phyloP scores from a whole-genome alignment of 2,888 invertebrate species.

The Torymus auratus region DNA sequence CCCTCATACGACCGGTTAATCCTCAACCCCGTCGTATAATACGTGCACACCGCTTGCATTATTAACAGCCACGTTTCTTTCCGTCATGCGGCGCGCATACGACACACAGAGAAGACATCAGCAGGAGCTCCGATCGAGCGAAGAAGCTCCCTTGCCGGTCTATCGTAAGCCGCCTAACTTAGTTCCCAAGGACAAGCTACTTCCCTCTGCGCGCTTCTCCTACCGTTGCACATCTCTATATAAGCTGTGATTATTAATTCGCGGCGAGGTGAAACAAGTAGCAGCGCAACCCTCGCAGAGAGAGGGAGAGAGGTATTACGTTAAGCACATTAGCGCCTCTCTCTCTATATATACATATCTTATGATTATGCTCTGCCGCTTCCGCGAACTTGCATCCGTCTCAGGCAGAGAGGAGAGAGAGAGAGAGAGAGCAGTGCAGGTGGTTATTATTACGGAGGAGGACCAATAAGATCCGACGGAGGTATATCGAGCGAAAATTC shows the following conservation, averaged over 20 bases:
- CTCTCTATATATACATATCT: constrained; percentile 50
- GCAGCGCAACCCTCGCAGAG: not conserved
- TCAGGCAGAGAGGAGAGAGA: not conserved
- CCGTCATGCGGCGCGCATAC: no score
- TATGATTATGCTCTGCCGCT: constrained; percentile 27
- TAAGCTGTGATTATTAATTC: constrained; percentile 50
- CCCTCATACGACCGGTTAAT: no score
- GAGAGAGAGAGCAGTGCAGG: not conserved
- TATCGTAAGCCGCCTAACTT: constrained; percentile 12
- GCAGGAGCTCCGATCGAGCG: no score
- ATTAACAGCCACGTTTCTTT: no score
- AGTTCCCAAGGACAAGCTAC: constrained; percentile 25
- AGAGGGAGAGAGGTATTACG: constrained; percentile 60
- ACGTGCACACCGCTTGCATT: no score
- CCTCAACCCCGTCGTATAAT: no score
- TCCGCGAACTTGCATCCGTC: not conserved
- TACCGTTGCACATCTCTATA: no score
- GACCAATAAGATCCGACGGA: constrained; percentile 2
- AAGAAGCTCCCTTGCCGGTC: no score
- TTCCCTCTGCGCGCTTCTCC: not conserved
- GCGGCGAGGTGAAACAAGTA: constrained; percentile 28
- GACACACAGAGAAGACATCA: no score
- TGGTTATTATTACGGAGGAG: not conserved
- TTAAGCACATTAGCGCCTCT: constrained; percentile 65
- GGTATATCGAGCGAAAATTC: constrained; percentile 4